Evolutionary conservation across 92 coral and sea anemone genomes (phyloP).

Genomic region (Pocillopora meandrina): DNA sequence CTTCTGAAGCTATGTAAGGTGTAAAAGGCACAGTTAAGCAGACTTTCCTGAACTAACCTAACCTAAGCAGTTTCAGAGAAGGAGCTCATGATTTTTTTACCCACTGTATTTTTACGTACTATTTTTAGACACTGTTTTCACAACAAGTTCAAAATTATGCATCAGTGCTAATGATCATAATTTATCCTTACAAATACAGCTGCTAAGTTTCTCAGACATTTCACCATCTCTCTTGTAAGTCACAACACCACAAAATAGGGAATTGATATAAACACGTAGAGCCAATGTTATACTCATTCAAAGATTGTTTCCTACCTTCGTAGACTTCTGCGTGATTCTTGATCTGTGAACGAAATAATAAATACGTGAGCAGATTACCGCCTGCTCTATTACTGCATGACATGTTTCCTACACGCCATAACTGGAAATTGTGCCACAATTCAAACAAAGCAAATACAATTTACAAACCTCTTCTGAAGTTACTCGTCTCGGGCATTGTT

Average conservation of each 20-base stretch:
- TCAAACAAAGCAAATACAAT: neutral
- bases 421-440: neutral
- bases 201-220: too few relatives aligned
- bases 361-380: neutral
- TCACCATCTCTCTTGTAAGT: too few relatives aligned
- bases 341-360: constrained; percentile 7
- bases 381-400: neutral
- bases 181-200: too few relatives aligned
- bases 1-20: constrained; percentile 12
- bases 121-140: too few relatives aligned
- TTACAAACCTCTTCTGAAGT: constrained; percentile 19
- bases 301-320: constrained; percentile 18
- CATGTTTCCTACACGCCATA: too few relatives aligned
- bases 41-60: neutral
- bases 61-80: neutral
- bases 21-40: neutral
- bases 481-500: constrained; percentile 40
- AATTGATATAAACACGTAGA: neutral
- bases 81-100: too few relatives aligned
- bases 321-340: constrained; percentile 38
- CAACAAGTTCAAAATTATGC: too few relatives aligned
- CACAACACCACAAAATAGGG: too few relatives aligned
- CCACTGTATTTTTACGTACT: too few relatives aligned
- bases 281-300: neutral
- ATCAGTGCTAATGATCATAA: too few relatives aligned